Evolutionary conservation across 2,888 invertebrate genomes (phyloP).

Genomic region (Anagyrus pseudococci): DNA sequence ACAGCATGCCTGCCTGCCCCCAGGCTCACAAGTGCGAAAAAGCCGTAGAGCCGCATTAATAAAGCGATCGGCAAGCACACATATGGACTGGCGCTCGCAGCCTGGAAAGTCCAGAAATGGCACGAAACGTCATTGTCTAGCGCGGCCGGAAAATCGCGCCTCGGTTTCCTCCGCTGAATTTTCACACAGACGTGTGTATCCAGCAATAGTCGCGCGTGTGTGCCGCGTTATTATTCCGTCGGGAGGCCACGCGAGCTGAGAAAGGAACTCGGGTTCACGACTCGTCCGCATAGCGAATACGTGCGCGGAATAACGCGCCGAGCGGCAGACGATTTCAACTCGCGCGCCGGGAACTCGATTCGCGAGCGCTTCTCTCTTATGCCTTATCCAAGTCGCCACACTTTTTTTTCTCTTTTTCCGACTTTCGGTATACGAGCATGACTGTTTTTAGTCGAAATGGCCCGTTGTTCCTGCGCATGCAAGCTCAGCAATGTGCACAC

Average conservation of each 20-base stretch:
- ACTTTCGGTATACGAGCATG: no score
- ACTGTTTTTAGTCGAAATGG: no score
- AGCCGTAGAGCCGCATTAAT: no score
- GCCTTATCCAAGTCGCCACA: neutral
- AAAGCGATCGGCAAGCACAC: neutral
- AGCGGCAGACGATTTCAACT: conserved; percentile 35
- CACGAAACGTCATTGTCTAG: conserved; percentile 1
- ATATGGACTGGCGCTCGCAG: no score
- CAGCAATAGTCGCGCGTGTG: conserved; percentile 5
- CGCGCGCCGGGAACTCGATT: conserved; percentile 9
- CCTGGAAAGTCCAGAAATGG: neutral
- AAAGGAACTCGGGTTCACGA: conserved; percentile 28
- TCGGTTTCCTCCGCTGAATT: conserved; percentile 24
- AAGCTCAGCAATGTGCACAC: no score
- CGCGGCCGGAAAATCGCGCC: conserved; percentile 17
- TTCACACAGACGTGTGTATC: conserved; percentile 15
- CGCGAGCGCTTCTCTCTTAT: no score
- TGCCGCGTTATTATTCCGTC: conserved; percentile 32
- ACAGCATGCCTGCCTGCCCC: no score
- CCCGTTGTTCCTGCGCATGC: no score
- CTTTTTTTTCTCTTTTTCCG: neutral
- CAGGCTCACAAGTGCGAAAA: no score
- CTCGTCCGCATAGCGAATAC: conserved; percentile 18
- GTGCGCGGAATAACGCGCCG: conserved; percentile 30
- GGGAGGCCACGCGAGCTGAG: conserved; percentile 4